Base-by-base conservation (phyloP, 1,140 invertebrate species). In the Rhopalosiphum maidis region DNA sequence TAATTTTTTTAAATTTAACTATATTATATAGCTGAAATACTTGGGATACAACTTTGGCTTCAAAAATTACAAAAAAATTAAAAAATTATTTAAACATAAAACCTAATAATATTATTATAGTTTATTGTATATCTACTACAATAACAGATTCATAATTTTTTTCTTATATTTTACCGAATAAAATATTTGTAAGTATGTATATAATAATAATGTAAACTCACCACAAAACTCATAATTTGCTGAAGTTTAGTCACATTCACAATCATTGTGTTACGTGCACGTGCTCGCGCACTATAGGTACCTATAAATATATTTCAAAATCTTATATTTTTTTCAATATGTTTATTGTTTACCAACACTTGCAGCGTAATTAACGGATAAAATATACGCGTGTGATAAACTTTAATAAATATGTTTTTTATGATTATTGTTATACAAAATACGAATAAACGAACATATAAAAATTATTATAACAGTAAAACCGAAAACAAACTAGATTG, bases 141-240 rank as follows among this genome's bases (percentile, higher is more conserved):
- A n/a, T 35, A 68, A n/a, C 30, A 77, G 60, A 77, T 77, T 30
- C 0, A 30, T 25, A 68, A 30, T 68, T 30, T 18, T 77, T 68
- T 18, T n/a, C 4, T n/a, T 77, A 77, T n/a, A 77, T n/a, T n/a
- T 68, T 68, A n/a, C n/a, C 0, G 15, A 18, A 77, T 5, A n/a
- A 77, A 77, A 77, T n/a, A 1, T n/a, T 68, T 68, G 8, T 68
- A 30, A n/a, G 4, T 68, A 21, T 51, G 48, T 51, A 51, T 51
- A 30, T 87, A 46, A 46, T 46, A 41, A 46, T 86, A 25, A 18
- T 86, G 15, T 88, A 9, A 18, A 90, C 89, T 68, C 37, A 90
- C 89, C 55, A 90, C 23, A 30, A 90, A 68, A 7, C 54, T 90
- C 54, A 90, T 90, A 6, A 90, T 90, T 55, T 43, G 89, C 6